A percentile compares a stretch with the other conserved stretches of the same genome.
Conservation (phyloP, 2,797 vertebrate species). For the Sebastes matsubarae region DNA sequence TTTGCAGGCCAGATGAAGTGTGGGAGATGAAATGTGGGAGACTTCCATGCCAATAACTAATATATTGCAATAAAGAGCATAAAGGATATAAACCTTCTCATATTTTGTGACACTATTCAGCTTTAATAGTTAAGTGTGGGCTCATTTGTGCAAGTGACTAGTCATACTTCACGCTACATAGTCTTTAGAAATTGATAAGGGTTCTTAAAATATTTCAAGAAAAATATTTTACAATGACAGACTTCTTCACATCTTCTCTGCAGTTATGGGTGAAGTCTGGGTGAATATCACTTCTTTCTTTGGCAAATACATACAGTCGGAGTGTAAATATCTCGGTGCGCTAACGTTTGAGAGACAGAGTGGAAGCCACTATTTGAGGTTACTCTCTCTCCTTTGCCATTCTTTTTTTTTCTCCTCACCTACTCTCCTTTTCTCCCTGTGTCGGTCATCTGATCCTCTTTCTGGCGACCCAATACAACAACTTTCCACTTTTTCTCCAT, state of each 20-base stretch:
- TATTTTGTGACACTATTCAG: neutral
- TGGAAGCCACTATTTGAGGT: neutral
- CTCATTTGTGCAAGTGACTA: neutral
- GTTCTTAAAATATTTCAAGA: neutral
- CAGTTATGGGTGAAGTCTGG: neutral
- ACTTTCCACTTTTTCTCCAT: neutral
- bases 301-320: neutral
- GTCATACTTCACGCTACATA: neutral
- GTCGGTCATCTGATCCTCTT: slow-evolving; percentile 10
- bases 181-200: neutral
- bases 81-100: neutral
- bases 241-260: neutral
- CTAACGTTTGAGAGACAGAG: slow-evolving; percentile 1
- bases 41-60: neutral
- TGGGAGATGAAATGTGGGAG: neutral
- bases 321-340: neutral
- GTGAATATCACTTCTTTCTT: neutral
- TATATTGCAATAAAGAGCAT: neutral
- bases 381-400: neutral
- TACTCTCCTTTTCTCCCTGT: neutral
- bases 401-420: neutral
- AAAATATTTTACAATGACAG: neutral
- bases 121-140: neutral
- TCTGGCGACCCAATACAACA: neutral
- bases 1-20: neutral